Evolutionary conservation across 2,888 invertebrate species (phyloP).

Genomic region (Drosophila yooni): DNA sequence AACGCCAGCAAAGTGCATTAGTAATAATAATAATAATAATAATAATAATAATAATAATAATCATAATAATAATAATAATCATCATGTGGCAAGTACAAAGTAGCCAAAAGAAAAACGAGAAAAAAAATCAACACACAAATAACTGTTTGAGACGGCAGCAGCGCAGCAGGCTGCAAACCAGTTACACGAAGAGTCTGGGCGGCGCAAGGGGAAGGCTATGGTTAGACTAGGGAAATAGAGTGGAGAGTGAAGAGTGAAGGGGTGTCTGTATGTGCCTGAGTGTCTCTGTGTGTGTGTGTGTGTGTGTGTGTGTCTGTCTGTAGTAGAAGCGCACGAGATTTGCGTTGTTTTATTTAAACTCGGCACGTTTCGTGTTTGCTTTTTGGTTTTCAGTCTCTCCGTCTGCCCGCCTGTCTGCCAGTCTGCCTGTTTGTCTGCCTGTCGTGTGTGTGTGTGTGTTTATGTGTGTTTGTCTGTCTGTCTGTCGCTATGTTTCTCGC

Average conservation of each 20-base stretch:
- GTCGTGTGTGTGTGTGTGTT: constrained; percentile 1
- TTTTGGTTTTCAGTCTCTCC: constrained; percentile 39
- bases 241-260: neutral
- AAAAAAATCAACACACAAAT: neutral
- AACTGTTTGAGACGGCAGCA: constrained; percentile 13
- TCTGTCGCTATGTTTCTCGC: constrained; percentile 9
- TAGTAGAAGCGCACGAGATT: constrained; percentile 67
- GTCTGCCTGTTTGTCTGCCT: neutral
- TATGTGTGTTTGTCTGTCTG: constrained; percentile 7
- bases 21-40: neutral
- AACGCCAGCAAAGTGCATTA: constrained; percentile 10
- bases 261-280: neutral
- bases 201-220: neutral
- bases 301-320: constrained; percentile 22
- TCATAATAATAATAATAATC: constrained; percentile 20
- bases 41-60: neutral
- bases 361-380: constrained; percentile 74
- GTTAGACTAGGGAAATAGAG: neutral
- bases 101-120: neutral
- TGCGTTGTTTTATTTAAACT: constrained; percentile 69
- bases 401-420: neutral
- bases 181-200: constrained; percentile 55
- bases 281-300: neutral
- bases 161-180: constrained; percentile 66
- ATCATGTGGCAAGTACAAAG: constrained; percentile 35